A percentile compares a stretch with the other conserved stretches of the same genome.
phyloP scores from a whole-genome alignment of 2,888 invertebrate species.

The Gastrophysa polygoni region DNA sequence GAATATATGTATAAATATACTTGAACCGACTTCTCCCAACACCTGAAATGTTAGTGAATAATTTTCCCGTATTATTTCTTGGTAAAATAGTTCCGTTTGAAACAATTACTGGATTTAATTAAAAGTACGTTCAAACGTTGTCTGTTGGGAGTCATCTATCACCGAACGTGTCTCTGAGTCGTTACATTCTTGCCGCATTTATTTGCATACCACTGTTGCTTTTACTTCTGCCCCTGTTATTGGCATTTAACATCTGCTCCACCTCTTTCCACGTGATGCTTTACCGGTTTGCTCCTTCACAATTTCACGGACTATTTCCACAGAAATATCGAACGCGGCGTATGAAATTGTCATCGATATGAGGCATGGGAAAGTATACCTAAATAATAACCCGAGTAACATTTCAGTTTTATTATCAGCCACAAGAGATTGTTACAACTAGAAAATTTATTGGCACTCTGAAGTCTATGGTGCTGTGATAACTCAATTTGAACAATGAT shows the following conservation, averaged over 20 bases:
- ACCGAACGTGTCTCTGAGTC: slow-evolving; percentile 55
- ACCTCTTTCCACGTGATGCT: slow-evolving; percentile 12
- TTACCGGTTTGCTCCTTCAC: not conserved
- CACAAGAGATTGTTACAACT: no score
- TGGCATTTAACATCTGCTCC: slow-evolving; percentile 31
- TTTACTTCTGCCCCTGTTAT: slow-evolving; percentile 44
- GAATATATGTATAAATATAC: not conserved
- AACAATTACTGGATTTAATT: slow-evolving; percentile 62
- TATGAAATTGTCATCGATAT: no score
- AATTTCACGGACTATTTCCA: not conserved
- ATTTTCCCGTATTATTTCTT: slow-evolving; percentile 43
- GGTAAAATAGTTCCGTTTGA: slow-evolving; percentile 53
- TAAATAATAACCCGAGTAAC: no score
- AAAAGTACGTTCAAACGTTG: slow-evolving; percentile 59
- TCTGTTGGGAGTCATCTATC: slow-evolving; percentile 60
- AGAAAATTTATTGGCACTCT: no score
- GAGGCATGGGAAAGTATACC: no score
- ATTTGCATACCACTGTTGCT: slow-evolving; percentile 53
- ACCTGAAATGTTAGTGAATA: not conserved
- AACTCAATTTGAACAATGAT: no score
- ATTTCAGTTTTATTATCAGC: no score
- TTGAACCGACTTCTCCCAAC: not conserved
- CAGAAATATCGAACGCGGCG: no score
- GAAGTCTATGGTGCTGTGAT: no score
- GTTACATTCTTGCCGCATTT: slow-evolving; percentile 55